Conservation (phyloP, 2,888 invertebrate genomes). For the Tupiocoris notatus region DNA sequence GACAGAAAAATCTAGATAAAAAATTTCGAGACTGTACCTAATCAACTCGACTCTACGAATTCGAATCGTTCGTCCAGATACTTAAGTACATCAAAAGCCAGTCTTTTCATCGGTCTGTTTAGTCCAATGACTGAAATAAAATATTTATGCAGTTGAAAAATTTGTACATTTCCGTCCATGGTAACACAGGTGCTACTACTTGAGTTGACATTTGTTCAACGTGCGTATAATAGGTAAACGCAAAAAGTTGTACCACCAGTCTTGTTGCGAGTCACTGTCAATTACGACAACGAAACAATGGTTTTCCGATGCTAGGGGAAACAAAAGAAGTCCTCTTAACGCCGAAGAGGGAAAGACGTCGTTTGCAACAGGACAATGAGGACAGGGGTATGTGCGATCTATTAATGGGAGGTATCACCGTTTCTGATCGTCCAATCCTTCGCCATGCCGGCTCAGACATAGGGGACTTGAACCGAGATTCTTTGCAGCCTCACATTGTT, state of each 20-base stretch:
- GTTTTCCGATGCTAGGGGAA: background rate
- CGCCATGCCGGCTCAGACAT: background rate
- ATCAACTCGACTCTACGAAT: no score
- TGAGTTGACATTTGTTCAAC: constrained; percentile 10
- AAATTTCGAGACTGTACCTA: no score
- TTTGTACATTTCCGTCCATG: no score
- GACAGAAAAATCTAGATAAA: no score
- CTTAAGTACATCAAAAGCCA: no score
- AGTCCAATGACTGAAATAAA: no score
- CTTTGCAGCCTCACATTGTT: background rate
- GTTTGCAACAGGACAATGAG: constrained; percentile 30
- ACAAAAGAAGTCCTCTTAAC: constrained; percentile 18
- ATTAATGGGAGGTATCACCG: constrained; percentile 41
- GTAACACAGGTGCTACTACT: no score
- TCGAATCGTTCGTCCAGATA: no score
- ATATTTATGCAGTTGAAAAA: no score
- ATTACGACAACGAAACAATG: constrained; percentile 30
- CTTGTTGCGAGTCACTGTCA: constrained; percentile 29
- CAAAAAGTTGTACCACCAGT: constrained; percentile 6
- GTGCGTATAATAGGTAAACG: background rate
- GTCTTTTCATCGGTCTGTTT: no score
- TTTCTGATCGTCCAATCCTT: constrained; percentile 21
- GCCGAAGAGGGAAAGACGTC: background rate
- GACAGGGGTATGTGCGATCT: constrained; percentile 40
- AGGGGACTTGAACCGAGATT: no score